Evolutionary conservation across 2,113 vertebrate species (phyloP), one percentile per base, ranked within the genome.

Genomic region (Illadopsis cleaveri): DNA sequence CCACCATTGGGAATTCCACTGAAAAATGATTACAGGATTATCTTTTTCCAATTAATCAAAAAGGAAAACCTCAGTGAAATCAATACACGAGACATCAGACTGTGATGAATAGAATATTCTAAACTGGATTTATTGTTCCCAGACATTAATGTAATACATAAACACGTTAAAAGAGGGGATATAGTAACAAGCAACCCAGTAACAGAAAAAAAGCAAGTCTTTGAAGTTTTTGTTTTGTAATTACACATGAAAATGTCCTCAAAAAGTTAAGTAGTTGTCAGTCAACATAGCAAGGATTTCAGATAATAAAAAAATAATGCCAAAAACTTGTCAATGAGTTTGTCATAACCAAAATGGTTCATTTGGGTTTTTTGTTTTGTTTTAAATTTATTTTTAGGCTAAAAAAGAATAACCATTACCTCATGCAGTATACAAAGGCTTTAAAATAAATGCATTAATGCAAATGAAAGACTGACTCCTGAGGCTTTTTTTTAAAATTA

Each of bases 101-200:
- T 2, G 56, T 33, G 48, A 84, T 64, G 86, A 93, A 92, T 66
- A 57, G 45, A 89, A 64, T 92, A 86, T 45, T 86, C 94, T 95
- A 92, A 97, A 86, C 61, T 76, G 93, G 35, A 60, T 97, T 96
- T 97, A 96, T 96, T 96, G 78, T 90, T 94, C 86, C 89, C 93
- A 94, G 90, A 89, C 83, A 89, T 93, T 83, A 92, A 88, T 75
- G 90, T 37, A 71, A 89, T 90, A 94, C 88, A 92, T 75, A 64
- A 96, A 92, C 88, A 97, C 61, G 1, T 47, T 90, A 89, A 71
- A 94, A 93, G 81, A 69, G 73, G 69, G 44, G 53, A 82, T 90
- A 95, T 47, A 93, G 48, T 88, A 95, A 94, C 80, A 92, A 84
- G 90, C 61, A 90, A 78, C 76, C 90, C 89, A 76, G 71, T 83